These are phyloP conservation scores for Ranitomeya imitator DNA, from an alignment of 2,113 vertebrate species.

Conservation along the genomic window DNA sequence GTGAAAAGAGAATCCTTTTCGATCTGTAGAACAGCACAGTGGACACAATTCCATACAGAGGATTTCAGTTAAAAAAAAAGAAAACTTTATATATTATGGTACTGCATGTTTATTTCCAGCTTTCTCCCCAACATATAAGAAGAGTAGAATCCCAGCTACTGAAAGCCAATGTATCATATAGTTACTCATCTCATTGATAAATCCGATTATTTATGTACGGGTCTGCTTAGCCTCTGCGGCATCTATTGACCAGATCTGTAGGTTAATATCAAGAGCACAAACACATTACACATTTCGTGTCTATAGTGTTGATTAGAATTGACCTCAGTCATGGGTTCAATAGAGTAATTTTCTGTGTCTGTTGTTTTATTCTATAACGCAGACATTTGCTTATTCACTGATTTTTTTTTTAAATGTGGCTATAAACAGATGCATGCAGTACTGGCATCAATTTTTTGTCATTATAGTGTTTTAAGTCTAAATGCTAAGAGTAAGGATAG, in stretches of 20 bases:
- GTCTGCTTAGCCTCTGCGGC: not conserved
- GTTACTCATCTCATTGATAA: not conserved
- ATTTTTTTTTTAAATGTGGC: slow-evolving; percentile 1
- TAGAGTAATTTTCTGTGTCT: not conserved
- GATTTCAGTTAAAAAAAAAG: too few species aligned
- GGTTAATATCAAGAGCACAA: not conserved
- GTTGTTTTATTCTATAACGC: not conserved
- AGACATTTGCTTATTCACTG: not conserved
- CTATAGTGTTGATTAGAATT: not conserved
- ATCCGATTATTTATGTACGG: not conserved
- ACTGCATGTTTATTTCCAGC: too few species aligned
- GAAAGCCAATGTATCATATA: not conserved
- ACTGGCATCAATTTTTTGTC: not conserved
- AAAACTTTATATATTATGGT: too few species aligned
- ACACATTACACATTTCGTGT: not conserved
- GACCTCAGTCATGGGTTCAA: not conserved
- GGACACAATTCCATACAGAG: too few species aligned
- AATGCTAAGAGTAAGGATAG: not conserved
- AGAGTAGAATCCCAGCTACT: not conserved
- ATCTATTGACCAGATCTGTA: not conserved
- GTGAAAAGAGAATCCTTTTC: too few species aligned
- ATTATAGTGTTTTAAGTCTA: not conserved
- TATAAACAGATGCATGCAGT: not conserved
- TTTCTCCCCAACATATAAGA: not conserved
- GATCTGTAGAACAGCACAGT: too few species aligned